These are phyloP conservation scores for Lissonota sp. DNA, from an alignment of 2,888 invertebrate genomes.

Conservation along the genomic window DNA sequence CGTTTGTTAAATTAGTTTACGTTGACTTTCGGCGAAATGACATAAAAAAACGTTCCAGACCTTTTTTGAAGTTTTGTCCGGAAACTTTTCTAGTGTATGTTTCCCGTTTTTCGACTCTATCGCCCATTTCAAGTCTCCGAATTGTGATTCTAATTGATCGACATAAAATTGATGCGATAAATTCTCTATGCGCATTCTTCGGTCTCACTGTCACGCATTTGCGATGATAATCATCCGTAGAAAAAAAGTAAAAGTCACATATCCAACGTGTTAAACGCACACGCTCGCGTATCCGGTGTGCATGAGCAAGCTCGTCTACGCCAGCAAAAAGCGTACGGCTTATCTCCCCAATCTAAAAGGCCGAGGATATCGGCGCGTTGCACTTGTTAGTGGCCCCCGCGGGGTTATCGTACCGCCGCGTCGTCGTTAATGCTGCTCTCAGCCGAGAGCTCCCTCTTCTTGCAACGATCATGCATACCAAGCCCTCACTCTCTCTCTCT, in stretches of 20 bases:
- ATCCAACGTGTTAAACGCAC: constrained; percentile 50
- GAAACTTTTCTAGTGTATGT: too few species aligned
- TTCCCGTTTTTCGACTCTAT: too few species aligned
- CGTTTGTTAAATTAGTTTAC: too few species aligned
- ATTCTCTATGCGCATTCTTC: too few species aligned
- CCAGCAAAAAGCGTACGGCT: constrained; percentile 63
- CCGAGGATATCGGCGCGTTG: constrained; percentile 73
- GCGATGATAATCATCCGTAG: not conserved
- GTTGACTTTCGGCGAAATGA: too few species aligned
- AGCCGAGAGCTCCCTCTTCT: constrained; percentile 45
- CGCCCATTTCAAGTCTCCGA: too few species aligned
- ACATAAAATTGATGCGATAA: not conserved
- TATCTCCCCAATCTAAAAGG: constrained; percentile 78
- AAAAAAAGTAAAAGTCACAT: constrained; percentile 36
- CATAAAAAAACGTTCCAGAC: too few species aligned
- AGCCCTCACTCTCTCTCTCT: constrained; percentile 26
- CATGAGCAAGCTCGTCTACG: constrained; percentile 66
- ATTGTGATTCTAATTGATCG: too few species aligned
- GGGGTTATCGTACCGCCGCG: constrained; percentile 66
- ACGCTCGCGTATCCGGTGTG: constrained; percentile 56
- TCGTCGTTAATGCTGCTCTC: constrained; percentile 62
- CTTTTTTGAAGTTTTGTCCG: too few species aligned
- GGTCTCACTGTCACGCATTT: not conserved
- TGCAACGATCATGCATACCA: constrained; percentile 55
- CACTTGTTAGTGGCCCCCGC: constrained; percentile 76